Conservation (phyloP, 2,797 vertebrate species). For the Tragelaphus oryx region DNA sequence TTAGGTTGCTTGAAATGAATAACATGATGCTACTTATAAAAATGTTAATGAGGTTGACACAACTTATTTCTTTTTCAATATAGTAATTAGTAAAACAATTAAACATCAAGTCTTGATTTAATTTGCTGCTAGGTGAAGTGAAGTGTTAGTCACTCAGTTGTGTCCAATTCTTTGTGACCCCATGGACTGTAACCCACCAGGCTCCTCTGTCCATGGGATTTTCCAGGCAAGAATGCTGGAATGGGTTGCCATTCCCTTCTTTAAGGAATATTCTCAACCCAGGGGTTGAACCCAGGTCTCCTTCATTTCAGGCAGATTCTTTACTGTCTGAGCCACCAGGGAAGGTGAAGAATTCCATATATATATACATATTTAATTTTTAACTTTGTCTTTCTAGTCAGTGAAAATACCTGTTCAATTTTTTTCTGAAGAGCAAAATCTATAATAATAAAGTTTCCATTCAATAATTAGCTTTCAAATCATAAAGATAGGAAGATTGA, state of each 20-base stretch:
- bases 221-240: not conserved
- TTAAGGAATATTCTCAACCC: not conserved
- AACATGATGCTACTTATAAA: not conserved
- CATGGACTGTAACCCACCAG: not conserved
- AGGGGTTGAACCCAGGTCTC: not conserved
- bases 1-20: not conserved
- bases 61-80: not conserved
- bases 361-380: not conserved
- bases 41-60: not conserved
- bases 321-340: not conserved
- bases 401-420: not conserved
- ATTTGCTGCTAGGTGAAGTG: not conserved
- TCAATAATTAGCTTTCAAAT: conserved; percentile 77
- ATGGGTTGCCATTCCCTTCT: not conserved
- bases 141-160: not conserved
- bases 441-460: conserved; percentile 58
- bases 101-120: not conserved
- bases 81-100: not conserved
- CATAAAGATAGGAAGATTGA: conserved; percentile 68
- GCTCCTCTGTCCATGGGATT: not conserved
- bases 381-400: not conserved
- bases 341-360: not conserved
- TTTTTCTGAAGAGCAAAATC: conserved; percentile 52
- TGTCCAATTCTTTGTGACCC: not conserved
- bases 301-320: not conserved